phyloP scores from a whole-genome alignment of 2,797 vertebrate species.

The Mastacembelus armatus region DNA sequence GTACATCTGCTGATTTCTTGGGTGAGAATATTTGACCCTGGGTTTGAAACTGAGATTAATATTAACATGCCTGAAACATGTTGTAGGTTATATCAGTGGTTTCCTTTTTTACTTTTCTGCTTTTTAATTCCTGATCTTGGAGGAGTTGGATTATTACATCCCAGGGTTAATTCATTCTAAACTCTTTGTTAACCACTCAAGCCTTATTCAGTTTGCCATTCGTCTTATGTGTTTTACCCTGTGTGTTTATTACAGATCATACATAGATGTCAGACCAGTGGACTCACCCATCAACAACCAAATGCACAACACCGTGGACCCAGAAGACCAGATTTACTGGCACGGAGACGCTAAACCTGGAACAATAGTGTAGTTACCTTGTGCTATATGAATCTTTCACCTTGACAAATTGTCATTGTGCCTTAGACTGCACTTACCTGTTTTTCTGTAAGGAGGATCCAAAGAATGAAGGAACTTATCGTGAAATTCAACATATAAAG shows the following conservation, averaged over 20 bases:
- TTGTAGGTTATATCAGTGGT: background rate
- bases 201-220: background rate
- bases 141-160: constrained; percentile 9
- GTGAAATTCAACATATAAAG: constrained; percentile 41
- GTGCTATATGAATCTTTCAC: constrained; percentile 28
- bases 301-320: constrained; percentile 80
- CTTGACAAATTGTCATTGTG: constrained; percentile 79
- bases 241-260: constrained; percentile 83
- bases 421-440: constrained; percentile 86
- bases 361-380: constrained; percentile 91
- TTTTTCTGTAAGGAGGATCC: constrained; percentile 54
- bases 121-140: background rate
- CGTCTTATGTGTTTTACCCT: constrained; percentile 44
- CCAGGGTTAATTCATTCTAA: constrained; percentile 66
- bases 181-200: background rate
- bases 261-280: constrained; percentile 84
- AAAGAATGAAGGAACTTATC: constrained; percentile 75
- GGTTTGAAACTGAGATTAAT: constrained; percentile 18
- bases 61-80: constrained; percentile 25
- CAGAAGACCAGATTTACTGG: constrained; percentile 91
- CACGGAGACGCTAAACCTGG: constrained; percentile 96
- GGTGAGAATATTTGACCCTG: constrained; percentile 66
- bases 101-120: background rate
- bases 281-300: constrained; percentile 76
- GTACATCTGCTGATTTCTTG: constrained; percentile 50